These are phyloP conservation scores for Cacatua alba DNA, from an alignment of 2,113 vertebrate species.

Conservation along the genomic window DNA sequence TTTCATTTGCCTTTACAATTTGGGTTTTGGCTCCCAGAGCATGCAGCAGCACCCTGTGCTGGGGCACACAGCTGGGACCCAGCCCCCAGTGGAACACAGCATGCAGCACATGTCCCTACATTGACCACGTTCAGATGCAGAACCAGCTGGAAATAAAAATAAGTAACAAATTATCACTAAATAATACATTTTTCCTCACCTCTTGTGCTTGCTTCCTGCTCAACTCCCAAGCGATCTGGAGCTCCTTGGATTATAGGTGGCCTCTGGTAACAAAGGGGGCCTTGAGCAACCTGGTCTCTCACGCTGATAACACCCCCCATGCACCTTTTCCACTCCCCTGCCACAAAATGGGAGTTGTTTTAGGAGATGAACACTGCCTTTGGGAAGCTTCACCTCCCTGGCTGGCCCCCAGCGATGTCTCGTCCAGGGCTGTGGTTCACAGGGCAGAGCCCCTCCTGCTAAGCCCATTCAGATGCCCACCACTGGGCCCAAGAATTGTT, in stretches of 20 bases:
- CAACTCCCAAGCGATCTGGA: background rate
- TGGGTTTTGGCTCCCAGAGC: background rate
- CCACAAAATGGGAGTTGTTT: background rate
- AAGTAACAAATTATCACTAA: background rate
- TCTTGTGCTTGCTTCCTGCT: background rate
- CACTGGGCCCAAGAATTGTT: background rate
- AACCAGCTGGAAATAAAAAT: background rate
- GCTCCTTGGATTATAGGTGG: background rate
- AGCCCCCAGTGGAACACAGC: background rate
- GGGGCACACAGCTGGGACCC: background rate
- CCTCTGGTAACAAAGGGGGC: background rate
- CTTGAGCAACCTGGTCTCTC: background rate
- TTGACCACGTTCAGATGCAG: accelerated
- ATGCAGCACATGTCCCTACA: accelerated
- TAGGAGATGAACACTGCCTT: background rate
- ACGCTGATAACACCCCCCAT: background rate
- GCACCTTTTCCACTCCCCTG: background rate
- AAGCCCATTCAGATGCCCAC: background rate
- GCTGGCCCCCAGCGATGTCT: background rate
- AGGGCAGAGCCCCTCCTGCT: background rate
- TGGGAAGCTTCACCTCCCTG: background rate
- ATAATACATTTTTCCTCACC: background rate
- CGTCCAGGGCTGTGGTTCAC: background rate
- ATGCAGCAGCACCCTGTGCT: background rate
- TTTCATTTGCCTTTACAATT: background rate